A percentile compares a stretch with the other conserved stretches of the same genome.
Evolutionary conservation across 2,113 vertebrate species (phyloP).

Genomic region (Bos indicus): DNA sequence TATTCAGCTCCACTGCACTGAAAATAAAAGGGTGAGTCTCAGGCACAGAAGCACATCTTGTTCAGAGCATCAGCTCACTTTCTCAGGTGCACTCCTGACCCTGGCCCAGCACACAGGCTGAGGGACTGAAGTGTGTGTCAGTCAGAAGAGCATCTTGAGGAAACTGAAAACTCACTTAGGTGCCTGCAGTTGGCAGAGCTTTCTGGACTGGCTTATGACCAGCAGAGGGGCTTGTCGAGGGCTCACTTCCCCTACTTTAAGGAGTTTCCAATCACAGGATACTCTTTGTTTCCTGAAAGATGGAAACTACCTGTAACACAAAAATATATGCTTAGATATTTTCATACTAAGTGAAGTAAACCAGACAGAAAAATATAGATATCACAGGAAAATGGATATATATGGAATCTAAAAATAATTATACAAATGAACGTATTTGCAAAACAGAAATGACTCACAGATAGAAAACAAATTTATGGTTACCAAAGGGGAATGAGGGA

Average conservation of each 20-base stretch:
- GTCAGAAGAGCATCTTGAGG: background rate
- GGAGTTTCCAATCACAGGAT: background rate
- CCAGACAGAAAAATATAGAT: background rate
- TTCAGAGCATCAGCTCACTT: background rate
- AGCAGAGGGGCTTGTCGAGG: background rate
- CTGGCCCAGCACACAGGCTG: background rate
- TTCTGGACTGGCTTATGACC: background rate
- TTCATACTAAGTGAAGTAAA: background rate
- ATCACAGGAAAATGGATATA: background rate
- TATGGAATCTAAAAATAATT: background rate
- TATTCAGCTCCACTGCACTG: background rate
- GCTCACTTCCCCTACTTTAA: background rate
- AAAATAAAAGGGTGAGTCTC: background rate
- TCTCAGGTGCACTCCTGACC: background rate
- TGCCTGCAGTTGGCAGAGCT: background rate
- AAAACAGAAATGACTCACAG: background rate
- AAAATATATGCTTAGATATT: background rate
- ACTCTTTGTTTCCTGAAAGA: background rate
- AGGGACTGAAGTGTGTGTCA: background rate
- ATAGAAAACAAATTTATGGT: background rate
- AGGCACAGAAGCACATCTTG: background rate
- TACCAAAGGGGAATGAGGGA: background rate
- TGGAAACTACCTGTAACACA: background rate
- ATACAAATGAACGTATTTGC: background rate
- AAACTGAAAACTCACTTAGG: background rate